These are phyloP conservation scores for Sus cebifrons DNA, from an alignment of 2,797 vertebrate species.

Conservation along the genomic window DNA sequence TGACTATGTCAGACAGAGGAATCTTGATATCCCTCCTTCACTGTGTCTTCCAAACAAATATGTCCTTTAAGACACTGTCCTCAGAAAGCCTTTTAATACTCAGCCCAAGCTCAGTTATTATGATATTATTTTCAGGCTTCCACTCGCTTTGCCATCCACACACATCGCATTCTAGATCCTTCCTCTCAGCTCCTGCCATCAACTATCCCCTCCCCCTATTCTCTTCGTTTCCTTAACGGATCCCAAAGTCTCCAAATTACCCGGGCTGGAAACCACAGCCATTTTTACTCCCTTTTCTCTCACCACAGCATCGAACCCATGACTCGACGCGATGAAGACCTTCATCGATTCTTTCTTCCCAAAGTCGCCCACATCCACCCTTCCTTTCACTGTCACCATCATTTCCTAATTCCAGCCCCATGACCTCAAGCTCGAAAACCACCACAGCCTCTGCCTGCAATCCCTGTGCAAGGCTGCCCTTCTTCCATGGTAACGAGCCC, in stretches of 20 bases:
- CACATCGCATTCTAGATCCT: not conserved
- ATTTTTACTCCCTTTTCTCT: not conserved
- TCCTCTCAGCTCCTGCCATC: not conserved
- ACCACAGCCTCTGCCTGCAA: not conserved
- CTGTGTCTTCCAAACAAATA: not conserved
- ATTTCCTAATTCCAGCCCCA: not conserved
- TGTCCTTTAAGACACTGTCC: not conserved
- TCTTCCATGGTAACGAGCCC: not conserved
- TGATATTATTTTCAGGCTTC: not conserved
- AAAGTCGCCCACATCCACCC: not conserved
- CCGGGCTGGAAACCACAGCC: conserved; percentile 28
- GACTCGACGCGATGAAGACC: not conserved
- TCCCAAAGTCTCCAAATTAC: conserved; percentile 25
- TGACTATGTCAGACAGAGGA: not conserved
- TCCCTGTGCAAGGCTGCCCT: not conserved
- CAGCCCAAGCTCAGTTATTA: not conserved
- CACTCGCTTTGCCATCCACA: not conserved
- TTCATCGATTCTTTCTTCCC: not conserved
- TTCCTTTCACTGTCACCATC: conserved; percentile 1
- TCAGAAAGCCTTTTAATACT: not conserved
- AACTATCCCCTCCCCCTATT: not conserved
- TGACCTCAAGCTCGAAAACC: conserved; percentile 14
- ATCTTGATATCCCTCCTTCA: too few relatives aligned
- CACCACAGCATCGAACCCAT: not conserved
- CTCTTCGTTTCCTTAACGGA: conserved; percentile 3